These are phyloP conservation scores for Anabacerthia variegaticeps DNA, from an alignment of 2,797 vertebrate genomes.

Conservation along the genomic window DNA sequence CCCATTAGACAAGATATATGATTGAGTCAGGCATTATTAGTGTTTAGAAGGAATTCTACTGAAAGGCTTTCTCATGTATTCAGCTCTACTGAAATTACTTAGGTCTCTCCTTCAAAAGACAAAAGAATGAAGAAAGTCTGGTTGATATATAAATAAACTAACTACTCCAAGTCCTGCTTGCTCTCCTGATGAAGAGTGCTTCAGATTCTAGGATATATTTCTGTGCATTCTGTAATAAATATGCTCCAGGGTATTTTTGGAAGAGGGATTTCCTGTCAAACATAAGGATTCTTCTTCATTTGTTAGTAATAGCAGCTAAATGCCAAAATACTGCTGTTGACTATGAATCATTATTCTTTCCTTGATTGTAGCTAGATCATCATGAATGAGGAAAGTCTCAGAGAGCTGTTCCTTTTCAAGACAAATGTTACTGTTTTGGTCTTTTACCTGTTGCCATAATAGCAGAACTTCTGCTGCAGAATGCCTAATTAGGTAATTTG, in stretches of 20 bases:
- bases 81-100: background rate
- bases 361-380: background rate
- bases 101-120: background rate
- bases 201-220: background rate
- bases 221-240: background rate
- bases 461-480: conserved; percentile 27
- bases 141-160: background rate
- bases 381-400: conserved; percentile 12
- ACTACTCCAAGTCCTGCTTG: background rate
- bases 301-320: background rate
- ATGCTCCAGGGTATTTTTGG: background rate
- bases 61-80: background rate
- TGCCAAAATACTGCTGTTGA: background rate
- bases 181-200: background rate
- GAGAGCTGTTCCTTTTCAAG: conserved; percentile 8
- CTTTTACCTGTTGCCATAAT: conserved; percentile 55
- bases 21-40: background rate
- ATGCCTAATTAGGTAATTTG: conserved; percentile 73
- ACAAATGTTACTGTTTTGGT: conserved; percentile 15
- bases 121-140: background rate
- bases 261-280: background rate
- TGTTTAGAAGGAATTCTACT: background rate
- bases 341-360: background rate
- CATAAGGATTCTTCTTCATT: background rate
- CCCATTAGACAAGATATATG: background rate